These are phyloP conservation scores for Polydesmus complanatus DNA, from an alignment of 2,888 invertebrate species.

Conservation along the genomic window DNA sequence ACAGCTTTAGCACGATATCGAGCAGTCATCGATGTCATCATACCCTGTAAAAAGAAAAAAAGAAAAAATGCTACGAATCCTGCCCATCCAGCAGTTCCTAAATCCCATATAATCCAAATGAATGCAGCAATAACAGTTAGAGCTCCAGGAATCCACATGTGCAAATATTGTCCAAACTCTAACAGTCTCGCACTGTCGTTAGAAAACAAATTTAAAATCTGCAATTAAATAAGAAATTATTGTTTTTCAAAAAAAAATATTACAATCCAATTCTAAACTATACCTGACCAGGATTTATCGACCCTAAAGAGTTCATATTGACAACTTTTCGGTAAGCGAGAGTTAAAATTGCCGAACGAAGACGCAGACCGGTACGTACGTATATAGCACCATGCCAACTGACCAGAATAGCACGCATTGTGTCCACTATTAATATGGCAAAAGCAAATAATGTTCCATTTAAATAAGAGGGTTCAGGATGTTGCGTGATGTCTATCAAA, in stretches of 20 bases:
- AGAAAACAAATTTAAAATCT: slow-evolving; percentile 44
- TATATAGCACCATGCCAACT: slow-evolving; percentile 40
- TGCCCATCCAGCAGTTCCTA: slow-evolving; percentile 40
- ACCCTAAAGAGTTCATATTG: slow-evolving; percentile 32
- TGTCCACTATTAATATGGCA: slow-evolving; percentile 35
- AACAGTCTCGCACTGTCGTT: slow-evolving; percentile 43
- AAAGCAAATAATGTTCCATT: slow-evolving; percentile 38
- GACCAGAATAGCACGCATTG: slow-evolving; percentile 35
- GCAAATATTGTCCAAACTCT: slow-evolving; percentile 39
- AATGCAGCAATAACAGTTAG: slow-evolving; percentile 38
- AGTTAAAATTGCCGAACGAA: slow-evolving; percentile 31
- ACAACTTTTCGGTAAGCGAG: slow-evolving; percentile 35
- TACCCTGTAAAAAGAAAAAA: slow-evolving; percentile 32
- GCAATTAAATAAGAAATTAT: slow-evolving; percentile 9
- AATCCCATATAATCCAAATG: slow-evolving; percentile 37
- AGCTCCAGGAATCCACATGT: slow-evolving; percentile 41
- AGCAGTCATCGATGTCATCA: slow-evolving; percentile 34
- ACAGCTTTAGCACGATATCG: slow-evolving; percentile 30
- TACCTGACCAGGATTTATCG: slow-evolving; percentile 38
- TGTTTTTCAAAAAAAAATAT: not conserved
- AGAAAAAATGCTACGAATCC: slow-evolving; percentile 39
- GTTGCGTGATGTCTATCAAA: slow-evolving; percentile 34
- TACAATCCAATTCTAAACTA: slow-evolving; percentile 8
- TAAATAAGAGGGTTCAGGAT: slow-evolving; percentile 29
- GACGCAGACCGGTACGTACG: slow-evolving; percentile 34